phyloP scores from a whole-genome alignment of 1,140 invertebrate species.

The Pollicipes pollicipes region DNA sequence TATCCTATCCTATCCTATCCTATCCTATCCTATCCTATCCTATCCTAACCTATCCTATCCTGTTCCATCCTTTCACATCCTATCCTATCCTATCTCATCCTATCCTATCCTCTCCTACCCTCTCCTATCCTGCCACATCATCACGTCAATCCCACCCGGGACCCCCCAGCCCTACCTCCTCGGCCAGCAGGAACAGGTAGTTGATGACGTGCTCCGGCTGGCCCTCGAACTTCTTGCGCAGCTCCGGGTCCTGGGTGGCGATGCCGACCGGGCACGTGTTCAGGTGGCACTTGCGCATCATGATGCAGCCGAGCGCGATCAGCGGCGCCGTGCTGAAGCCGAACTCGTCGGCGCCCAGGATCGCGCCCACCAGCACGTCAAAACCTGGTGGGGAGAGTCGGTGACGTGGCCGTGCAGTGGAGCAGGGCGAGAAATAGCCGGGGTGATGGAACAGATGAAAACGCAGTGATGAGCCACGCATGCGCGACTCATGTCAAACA shows the following conservation, averaged over 20 bases:
- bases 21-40: too few relatives aligned
- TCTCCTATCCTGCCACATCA: too few relatives aligned
- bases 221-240: slow-evolving; percentile 91
- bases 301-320: slow-evolving; percentile 92
- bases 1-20: too few relatives aligned
- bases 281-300: slow-evolving; percentile 99
- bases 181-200: slow-evolving; percentile 91
- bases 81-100: too few relatives aligned
- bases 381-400: slow-evolving; percentile 44
- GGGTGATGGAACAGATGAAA: slow-evolving; percentile 41
- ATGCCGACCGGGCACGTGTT: slow-evolving; percentile 99
- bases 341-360: slow-evolving; percentile 94
- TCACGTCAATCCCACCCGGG: too few relatives aligned
- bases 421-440: slow-evolving; percentile 42
- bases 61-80: too few relatives aligned
- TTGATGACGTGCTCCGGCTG: slow-evolving; percentile 96
- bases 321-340: slow-evolving; percentile 96
- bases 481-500: slow-evolving; percentile 27
- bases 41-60: too few relatives aligned
- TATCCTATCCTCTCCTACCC: too few relatives aligned
- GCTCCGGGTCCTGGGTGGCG: slow-evolving; percentile 83
- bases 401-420: slow-evolving; percentile 68
- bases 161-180: too few relatives aligned
- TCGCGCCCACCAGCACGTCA: slow-evolving; percentile 88
- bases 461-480: slow-evolving; percentile 54